Conservation (phyloP, 2,113 vertebrate species). For the Emydura subglobosa region DNA sequence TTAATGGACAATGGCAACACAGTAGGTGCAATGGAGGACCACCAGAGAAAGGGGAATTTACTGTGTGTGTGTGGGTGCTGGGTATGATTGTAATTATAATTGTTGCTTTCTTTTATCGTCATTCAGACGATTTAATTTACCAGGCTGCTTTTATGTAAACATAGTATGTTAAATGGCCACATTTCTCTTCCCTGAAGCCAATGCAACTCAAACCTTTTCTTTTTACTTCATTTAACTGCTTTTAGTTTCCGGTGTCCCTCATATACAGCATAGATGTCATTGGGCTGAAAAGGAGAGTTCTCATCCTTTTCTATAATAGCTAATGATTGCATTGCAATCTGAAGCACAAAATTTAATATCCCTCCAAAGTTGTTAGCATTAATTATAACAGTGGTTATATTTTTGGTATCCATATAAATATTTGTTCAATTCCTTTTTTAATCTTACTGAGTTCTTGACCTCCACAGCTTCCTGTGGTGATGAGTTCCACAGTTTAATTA, state of each 20-base stretch:
- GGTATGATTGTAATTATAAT: rapidly evolving
- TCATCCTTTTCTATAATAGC: background rate
- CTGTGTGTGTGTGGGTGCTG: background rate
- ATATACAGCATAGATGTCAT: background rate
- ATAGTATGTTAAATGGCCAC: background rate
- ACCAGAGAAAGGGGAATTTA: background rate
- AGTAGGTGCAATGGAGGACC: background rate
- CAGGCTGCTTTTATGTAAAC: background rate
- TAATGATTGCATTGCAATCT: background rate
- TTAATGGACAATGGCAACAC: background rate
- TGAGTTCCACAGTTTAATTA: too few species aligned
- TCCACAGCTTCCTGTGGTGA: too few species aligned
- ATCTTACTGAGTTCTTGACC: too few species aligned
- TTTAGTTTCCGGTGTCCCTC: background rate
- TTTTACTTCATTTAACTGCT: background rate
- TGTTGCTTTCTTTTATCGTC: background rate
- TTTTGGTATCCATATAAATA: too few species aligned
- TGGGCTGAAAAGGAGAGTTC: rapidly evolving
- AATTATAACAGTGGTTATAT: too few species aligned
- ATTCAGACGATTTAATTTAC: background rate
- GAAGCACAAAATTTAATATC: background rate
- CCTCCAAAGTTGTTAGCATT: too few species aligned
- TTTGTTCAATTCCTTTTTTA: too few species aligned
- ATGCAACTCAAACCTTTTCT: background rate
- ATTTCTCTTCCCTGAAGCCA: background rate